Evolutionary conservation across 2,888 invertebrate species (phyloP), one percentile per base, ranked within the genome.

Genomic region (Andricus quercusramuli): DNA sequence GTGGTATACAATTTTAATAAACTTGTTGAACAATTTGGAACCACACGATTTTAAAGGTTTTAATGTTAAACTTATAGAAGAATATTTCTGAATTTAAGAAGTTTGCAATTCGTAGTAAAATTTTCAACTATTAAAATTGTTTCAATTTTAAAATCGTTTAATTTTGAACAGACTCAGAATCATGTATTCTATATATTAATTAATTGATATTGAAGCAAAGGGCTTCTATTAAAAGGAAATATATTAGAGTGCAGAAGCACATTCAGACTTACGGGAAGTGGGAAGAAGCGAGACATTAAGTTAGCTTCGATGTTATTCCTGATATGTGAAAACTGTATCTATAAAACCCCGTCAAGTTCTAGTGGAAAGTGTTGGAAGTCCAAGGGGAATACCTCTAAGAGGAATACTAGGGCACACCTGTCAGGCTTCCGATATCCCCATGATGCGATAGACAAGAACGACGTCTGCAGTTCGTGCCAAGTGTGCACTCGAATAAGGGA

Each of bases 361-460:
- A 41, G 11, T 22, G 67, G 22, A 44, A 22, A 44, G 37, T 44
- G 44, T 44, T 67, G 37, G 22, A 20, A 37, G 67, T 37, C 67
- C n/a, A 17, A 44, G 67, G 67, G 67, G 44, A 68, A 44, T 68
- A 15, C 22, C 41, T 68, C 67, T 13, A 25, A 44, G 41, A 44
- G 44, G 20, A 68, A 47, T 68, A 44, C 68, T 68, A 44, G 17
- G 44, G 44, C 68, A 25, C 68, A 70, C 70, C 70, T 70, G 68
- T 70, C 68, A 70, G 25, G 47, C 68, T 44, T 70, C 25, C 44
- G 68, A 70, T 70, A 47, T 51, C 44, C 22, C 47, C 68, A 70
- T 47, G 44, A 68, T 44, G 13, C 41, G 44, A 68, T 68, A 44
- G 68, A 47, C 41, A 15, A 68, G 47, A 44, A 25, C 68, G 68